A percentile compares a stretch with the other conserved stretches of the same genome.
Evolutionary conservation across 2,888 invertebrate species (phyloP).

Genomic region (Eurois occulta): DNA sequence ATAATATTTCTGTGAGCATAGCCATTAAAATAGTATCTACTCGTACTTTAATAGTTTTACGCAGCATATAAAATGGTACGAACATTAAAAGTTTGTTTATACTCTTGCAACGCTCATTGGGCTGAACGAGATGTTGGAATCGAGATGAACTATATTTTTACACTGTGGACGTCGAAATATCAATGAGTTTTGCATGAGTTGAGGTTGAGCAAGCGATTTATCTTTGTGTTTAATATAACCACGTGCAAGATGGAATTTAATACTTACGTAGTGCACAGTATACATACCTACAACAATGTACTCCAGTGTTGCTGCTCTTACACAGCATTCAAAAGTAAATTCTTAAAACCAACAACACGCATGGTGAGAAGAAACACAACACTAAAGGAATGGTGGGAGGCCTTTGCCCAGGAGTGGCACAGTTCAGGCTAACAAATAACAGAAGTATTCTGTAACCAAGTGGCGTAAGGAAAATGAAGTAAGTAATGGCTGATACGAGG

Average conservation of each 20-base stretch:
- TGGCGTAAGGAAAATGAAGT: neutral
- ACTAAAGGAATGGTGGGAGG: neutral
- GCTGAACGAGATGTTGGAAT: slow-evolving; percentile 12
- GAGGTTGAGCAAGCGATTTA: neutral
- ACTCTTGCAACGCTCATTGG: slow-evolving; percentile 14
- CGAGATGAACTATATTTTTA: slow-evolving; percentile 52
- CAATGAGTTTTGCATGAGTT: slow-evolving; percentile 31
- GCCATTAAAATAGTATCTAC: slow-evolving; percentile 14
- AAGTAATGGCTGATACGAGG: neutral
- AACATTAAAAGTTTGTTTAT: slow-evolving; percentile 42
- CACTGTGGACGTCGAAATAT: slow-evolving; percentile 37
- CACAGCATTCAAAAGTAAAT: neutral
- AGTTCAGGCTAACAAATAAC: neutral
- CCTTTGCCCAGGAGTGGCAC: neutral
- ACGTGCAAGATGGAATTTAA: neutral
- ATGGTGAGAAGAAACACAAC: neutral
- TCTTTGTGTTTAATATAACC: neutral
- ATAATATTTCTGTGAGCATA: no score
- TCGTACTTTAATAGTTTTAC: slow-evolving; percentile 31
- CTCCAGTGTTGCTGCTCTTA: neutral
- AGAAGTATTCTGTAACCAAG: neutral
- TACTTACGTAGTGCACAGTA: neutral
- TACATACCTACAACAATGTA: neutral
- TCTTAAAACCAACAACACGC: neutral
- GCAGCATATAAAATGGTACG: slow-evolving; percentile 27